Evolutionary conservation across 2,113 vertebrate species (phyloP).

Genomic region (Coryphaenoides rupestris): DNA sequence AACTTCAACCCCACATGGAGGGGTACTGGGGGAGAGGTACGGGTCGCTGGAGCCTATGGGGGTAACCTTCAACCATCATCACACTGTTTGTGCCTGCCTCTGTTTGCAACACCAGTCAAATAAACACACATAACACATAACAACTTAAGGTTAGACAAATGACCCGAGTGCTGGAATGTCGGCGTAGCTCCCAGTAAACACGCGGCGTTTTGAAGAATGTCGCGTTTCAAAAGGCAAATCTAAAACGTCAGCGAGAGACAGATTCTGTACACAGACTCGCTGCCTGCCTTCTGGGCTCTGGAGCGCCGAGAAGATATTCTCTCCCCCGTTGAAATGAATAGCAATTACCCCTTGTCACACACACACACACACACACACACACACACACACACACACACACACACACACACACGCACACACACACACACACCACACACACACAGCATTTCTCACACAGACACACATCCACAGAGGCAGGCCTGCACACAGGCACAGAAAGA

Average conservation of each 20-base stretch:
- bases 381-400: no score
- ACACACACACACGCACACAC: no score
- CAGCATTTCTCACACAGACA: not conserved
- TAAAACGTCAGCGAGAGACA: slow-evolving; percentile 71
- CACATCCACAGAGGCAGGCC: no score
- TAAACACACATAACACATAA: no score
- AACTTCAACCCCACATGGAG: no score
- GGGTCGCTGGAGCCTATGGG: no score
- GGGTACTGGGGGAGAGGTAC: no score
- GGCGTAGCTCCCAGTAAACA: slow-evolving; percentile 58
- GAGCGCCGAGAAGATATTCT: slow-evolving; percentile 55
- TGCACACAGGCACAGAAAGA: no score
- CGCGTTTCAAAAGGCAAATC: slow-evolving; percentile 66
- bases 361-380: not conserved
- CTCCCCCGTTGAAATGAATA: slow-evolving; percentile 59
- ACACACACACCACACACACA: not conserved
- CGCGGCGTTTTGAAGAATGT: slow-evolving; percentile 66
- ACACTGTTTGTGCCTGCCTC: no score
- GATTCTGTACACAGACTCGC: slow-evolving; percentile 59
- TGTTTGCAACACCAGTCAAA: not conserved
- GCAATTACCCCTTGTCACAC: slow-evolving; percentile 55
- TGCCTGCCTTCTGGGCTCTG: slow-evolving; percentile 65
- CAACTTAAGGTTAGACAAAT: slow-evolving; percentile 46
- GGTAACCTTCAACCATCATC: no score
- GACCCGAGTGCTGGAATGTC: slow-evolving; percentile 43